Evolutionary conservation across 2,888 invertebrate species (phyloP).

Genomic region (Druceiella hillmani): DNA sequence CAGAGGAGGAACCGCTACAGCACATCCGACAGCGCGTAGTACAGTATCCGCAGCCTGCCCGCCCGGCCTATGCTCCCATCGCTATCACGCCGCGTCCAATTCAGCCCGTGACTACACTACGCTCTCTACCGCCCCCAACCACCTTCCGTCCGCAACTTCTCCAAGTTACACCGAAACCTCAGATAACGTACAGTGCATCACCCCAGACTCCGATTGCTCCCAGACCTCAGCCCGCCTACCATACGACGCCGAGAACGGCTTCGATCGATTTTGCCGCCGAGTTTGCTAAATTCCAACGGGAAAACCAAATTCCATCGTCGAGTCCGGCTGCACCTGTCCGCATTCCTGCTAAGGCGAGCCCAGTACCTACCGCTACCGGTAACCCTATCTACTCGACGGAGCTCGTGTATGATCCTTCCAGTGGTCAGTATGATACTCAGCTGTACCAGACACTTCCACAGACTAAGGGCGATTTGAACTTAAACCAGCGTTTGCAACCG

Average conservation of each 20-base stretch:
- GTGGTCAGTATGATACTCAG: conserved; percentile 74
- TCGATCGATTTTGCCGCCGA: conserved; percentile 67
- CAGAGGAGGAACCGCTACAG: conserved; percentile 49
- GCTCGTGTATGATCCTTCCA: conserved; percentile 68
- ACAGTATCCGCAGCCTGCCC: conserved; percentile 41
- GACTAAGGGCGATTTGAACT: conserved; percentile 62
- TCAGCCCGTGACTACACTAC: conserved; percentile 43
- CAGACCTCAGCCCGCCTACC: conserved; percentile 31
- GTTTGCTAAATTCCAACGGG: conserved; percentile 67
- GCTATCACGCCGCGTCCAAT: conserved; percentile 59
- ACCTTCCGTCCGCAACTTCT: conserved; percentile 59
- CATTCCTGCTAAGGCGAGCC: conserved; percentile 36
- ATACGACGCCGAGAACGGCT: conserved; percentile 32
- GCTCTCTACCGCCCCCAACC: conserved; percentile 57
- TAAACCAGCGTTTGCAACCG: conserved; percentile 71
- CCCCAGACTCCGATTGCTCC: conserved; percentile 41
- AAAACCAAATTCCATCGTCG: conserved; percentile 54
- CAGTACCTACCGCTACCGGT: conserved; percentile 38
- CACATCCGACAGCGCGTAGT: conserved; percentile 44
- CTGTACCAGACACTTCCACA: conserved; percentile 71
- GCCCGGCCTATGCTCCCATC: conserved; percentile 47
- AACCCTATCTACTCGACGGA: conserved; percentile 74
- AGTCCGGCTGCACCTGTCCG: conserved; percentile 41
- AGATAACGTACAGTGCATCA: conserved; percentile 45
- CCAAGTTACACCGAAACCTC: conserved; percentile 53